Percentiles rank a stretch among this genome's conserved stretches.
Evolutionary conservation across 2,113 vertebrate genomes (phyloP).

Genomic region (Halichoerus grypus): DNA sequence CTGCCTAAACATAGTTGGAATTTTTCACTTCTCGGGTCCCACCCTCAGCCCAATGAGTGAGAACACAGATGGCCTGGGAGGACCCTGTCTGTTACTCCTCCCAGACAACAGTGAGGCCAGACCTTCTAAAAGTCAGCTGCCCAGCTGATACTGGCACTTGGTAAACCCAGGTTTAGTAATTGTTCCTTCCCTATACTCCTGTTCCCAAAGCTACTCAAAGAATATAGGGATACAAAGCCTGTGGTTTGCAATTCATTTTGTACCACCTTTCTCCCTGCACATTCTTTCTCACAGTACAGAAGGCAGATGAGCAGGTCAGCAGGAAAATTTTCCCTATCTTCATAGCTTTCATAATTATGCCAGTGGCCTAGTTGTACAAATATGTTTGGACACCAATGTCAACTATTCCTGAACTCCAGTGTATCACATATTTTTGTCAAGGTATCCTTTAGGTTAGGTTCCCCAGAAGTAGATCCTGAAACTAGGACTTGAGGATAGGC

Average conservation of each 20-base stretch:
- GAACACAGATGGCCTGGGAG: neutral
- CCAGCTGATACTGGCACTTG: neutral
- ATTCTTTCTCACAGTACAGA: neutral
- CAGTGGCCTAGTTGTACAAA: neutral
- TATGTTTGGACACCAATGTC: neutral
- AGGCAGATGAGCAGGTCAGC: neutral
- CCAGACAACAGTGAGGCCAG: neutral
- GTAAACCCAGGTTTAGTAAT: neutral
- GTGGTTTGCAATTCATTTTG: neutral
- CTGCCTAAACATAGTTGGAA: neutral
- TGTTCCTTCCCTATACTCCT: neutral
- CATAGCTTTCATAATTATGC: neutral
- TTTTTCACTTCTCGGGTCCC: fast-evolving
- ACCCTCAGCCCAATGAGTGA: neutral
- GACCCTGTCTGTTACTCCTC: neutral
- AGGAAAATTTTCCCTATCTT: neutral
- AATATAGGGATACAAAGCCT: neutral
- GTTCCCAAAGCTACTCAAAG: neutral
- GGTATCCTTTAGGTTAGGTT: neutral
- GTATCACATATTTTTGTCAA: neutral
- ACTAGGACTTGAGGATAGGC: neutral
- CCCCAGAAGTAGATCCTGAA: neutral
- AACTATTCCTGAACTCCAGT: neutral
- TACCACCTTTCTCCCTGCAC: neutral
- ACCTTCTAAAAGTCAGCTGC: neutral